These are phyloP conservation scores for Anoplius nigerrimus DNA, from an alignment of 2,888 invertebrate species.

Conservation along the genomic window DNA sequence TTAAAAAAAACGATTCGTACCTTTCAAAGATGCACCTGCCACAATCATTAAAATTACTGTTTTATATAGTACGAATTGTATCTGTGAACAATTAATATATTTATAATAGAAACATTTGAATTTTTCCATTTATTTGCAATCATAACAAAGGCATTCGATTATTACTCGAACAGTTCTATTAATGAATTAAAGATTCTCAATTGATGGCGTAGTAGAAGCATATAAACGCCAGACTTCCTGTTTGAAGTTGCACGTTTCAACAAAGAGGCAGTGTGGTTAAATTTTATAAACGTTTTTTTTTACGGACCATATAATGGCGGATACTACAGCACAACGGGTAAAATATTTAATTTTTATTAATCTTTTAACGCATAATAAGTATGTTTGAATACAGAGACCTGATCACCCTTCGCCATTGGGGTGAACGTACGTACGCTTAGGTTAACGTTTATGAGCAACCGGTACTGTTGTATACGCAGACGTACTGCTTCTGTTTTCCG, in stretches of 20 bases:
- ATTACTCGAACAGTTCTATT: too few relatives aligned
- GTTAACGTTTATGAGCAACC: constrained; percentile 33
- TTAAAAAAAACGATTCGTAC: constrained; percentile 10
- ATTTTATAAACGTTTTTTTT: constrained; percentile 62
- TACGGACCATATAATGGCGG: constrained; percentile 61
- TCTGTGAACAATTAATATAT: too few relatives aligned
- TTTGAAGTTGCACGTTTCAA: constrained; percentile 69
- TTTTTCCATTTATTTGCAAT: too few relatives aligned
- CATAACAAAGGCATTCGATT: background rate
- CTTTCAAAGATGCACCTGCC: constrained; percentile 15
- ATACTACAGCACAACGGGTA: constrained; percentile 63
- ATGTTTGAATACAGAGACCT: too few relatives aligned
- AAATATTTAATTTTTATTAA: constrained; percentile 24
- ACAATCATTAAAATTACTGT: constrained; percentile 3
- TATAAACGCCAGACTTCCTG: constrained; percentile 57
- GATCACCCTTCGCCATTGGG: background rate
- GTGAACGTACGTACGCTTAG: constrained; percentile 9
- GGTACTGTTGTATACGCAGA: constrained; percentile 41
- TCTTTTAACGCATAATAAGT: too few relatives aligned
- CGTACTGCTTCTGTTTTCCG: too few relatives aligned
- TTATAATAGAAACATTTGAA: too few relatives aligned
- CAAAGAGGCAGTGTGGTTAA: constrained; percentile 60
- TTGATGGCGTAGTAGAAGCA: constrained; percentile 45
- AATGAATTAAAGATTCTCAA: constrained; percentile 28
- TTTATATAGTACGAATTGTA: too few relatives aligned